phyloP scores from a whole-genome alignment of 1,140 invertebrate genomes.

The Drosophila busckii region DNA sequence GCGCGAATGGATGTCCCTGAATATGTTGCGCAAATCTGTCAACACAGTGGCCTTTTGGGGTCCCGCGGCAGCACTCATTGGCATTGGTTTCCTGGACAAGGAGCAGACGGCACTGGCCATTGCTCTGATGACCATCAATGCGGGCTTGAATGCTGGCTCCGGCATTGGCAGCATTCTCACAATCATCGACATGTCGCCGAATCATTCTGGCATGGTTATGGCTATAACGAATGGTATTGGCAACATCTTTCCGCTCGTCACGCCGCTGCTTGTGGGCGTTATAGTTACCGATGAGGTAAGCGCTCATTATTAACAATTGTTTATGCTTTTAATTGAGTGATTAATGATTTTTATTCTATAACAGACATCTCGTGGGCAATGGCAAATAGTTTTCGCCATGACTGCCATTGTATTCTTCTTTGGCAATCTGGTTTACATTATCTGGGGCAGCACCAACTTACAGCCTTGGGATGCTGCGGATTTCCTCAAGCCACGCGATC shows the following conservation, averaged over 20 bases:
- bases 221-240: conserved; percentile 86
- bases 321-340: background rate
- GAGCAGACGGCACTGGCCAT: conserved; percentile 80
- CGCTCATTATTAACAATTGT: background rate
- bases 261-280: conserved; percentile 82
- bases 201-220: conserved; percentile 85
- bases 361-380: conserved; percentile 81
- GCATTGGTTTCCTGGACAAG: conserved; percentile 80
- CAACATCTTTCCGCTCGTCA: conserved; percentile 85
- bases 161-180: conserved; percentile 85
- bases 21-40: conserved; percentile 82
- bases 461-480: conserved; percentile 83
- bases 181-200: conserved; percentile 87
- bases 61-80: conserved; percentile 82
- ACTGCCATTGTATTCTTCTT: conserved; percentile 84
- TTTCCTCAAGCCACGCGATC: background rate
- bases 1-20: conserved; percentile 43
- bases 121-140: conserved; percentile 83
- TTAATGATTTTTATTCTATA: background rate
- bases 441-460: conserved; percentile 82
- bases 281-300: conserved; percentile 83
- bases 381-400: conserved; percentile 87
- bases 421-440: conserved; percentile 83
- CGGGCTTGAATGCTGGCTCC: conserved; percentile 87
- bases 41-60: conserved; percentile 83